A percentile compares a stretch with the other conserved stretches of the same genome.
phyloP scores from a whole-genome alignment of 2,888 invertebrate species.

The Oxyteleia sp. region DNA sequence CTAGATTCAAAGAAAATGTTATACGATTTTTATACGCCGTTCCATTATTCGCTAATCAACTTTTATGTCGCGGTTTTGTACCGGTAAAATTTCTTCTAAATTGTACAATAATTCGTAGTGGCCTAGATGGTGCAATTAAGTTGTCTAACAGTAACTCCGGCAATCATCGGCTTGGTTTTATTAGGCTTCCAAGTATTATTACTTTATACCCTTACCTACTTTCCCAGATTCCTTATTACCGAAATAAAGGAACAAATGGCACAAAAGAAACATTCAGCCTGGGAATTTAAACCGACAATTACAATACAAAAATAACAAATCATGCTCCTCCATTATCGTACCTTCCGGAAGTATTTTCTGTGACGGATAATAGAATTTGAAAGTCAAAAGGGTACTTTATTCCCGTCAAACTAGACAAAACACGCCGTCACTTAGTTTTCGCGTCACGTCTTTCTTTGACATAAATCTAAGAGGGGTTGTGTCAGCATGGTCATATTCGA shows the following conservation, averaged over 20 bases:
- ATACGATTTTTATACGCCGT: not conserved
- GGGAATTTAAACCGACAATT: constrained; percentile 14
- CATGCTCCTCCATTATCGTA: constrained; percentile 20
- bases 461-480: constrained; percentile 31
- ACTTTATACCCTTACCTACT: not conserved
- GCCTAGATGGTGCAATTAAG: constrained; percentile 16
- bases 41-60: constrained; percentile 10
- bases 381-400: constrained; percentile 36
- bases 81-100: not conserved
- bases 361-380: constrained; percentile 31
- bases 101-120: not conserved
- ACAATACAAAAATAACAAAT: constrained; percentile 40
- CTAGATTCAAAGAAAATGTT: not conserved
- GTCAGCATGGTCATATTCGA: constrained; percentile 3
- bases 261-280: too few relatives aligned
- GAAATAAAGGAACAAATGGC: not conserved
- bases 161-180: not conserved
- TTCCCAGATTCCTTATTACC: not conserved
- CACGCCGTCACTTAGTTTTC: constrained; percentile 39
- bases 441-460: constrained; percentile 21
- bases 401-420: constrained; percentile 30
- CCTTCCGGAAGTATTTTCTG: constrained; percentile 46
- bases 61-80: not conserved
- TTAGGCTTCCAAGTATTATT: not conserved
- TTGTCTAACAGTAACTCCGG: constrained; percentile 8